Evolutionary conservation across 1,140 invertebrate genomes (phyloP).

Genomic region (Magallana ariakensis): DNA sequence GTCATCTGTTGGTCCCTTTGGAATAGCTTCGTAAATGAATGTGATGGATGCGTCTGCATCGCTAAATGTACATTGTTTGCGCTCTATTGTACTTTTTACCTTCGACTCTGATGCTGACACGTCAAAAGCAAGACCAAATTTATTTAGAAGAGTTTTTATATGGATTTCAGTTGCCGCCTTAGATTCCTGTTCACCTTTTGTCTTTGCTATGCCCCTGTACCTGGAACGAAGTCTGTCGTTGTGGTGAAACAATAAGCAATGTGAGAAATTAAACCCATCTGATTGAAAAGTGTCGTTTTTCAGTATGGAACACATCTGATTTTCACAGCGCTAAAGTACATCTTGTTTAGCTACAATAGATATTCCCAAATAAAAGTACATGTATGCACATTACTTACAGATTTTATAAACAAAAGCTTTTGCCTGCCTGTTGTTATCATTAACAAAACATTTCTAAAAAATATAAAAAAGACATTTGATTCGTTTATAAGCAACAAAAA

Average conservation of each 20-base stretch:
- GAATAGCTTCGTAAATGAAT: background rate
- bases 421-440: no score
- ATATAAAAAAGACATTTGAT: no score
- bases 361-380: background rate
- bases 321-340: background rate
- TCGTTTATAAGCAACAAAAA: no score
- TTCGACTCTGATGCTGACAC: background rate
- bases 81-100: background rate
- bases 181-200: background rate
- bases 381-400: no score
- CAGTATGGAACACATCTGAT: background rate
- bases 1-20: background rate
- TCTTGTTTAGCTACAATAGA: background rate
- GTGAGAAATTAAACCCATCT: background rate
- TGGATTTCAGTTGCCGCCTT: background rate
- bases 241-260: background rate
- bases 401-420: background rate
- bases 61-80: slow-evolving; percentile 2
- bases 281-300: background rate
- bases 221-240: background rate
- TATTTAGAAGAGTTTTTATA: background rate
- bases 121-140: background rate
- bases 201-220: background rate
- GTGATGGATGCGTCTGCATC: background rate
- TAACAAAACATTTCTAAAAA: no score